phyloP scores from a whole-genome alignment of 1,140 invertebrate genomes.

The Asbolus verrucosus region DNA sequence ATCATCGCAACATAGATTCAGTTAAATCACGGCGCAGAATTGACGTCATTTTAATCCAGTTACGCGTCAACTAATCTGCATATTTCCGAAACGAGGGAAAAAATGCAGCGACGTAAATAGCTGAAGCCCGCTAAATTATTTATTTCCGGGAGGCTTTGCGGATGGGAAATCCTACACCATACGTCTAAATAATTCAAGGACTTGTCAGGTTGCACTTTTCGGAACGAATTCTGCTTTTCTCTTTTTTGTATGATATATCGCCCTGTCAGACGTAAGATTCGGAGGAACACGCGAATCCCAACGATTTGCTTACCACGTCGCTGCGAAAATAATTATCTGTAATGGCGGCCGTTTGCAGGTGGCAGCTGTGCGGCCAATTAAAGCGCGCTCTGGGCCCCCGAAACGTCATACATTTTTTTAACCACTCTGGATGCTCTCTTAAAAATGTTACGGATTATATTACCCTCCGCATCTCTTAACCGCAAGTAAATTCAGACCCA shows the following conservation, averaged over 20 bases:
- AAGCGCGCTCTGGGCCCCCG: constrained; percentile 5
- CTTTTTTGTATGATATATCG: constrained; percentile 16
- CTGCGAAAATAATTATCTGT: constrained; percentile 32
- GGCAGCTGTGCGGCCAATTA: constrained; percentile 22
- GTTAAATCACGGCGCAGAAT: too few species aligned
- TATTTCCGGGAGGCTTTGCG: background rate
- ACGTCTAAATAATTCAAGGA: constrained; percentile 39
- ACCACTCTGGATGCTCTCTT: too few species aligned
- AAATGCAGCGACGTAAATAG: background rate
- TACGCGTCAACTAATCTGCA: too few species aligned
- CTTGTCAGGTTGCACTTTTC: constrained; percentile 39
- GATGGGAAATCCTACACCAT: constrained; percentile 15
- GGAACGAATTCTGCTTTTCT: constrained; percentile 6
- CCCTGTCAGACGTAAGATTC: constrained; percentile 11
- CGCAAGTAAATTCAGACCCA: too few species aligned
- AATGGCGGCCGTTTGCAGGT: constrained; percentile 35
- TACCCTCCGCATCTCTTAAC: too few species aligned
- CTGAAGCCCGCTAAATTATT: constrained; percentile 16
- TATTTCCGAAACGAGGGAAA: background rate
- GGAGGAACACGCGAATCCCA: background rate
- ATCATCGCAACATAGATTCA: too few species aligned
- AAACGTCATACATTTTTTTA: too few species aligned
- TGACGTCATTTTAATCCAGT: too few species aligned
- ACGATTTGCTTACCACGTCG: constrained; percentile 11
- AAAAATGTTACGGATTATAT: too few species aligned